Evolutionary conservation across 2,797 vertebrate genomes (phyloP), one percentile per base, ranked within the genome.

Genomic region (Lacerta agilis): DNA sequence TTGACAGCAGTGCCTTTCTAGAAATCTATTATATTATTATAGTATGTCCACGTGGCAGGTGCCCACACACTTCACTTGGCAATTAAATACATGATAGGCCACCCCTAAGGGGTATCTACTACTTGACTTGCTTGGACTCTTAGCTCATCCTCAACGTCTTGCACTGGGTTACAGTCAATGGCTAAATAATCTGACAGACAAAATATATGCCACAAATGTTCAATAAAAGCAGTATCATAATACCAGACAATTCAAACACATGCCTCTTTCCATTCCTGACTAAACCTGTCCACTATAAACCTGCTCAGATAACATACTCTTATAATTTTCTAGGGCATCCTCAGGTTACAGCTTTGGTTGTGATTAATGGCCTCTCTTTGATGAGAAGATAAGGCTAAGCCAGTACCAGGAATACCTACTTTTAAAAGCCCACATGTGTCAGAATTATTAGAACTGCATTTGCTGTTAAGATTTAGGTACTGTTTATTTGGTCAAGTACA

Each of bases 391-490:
- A 82, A 82, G 13, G 36, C 36, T 67, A 38, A 67, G 20, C 36
- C 7, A 17, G 27, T 41, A 45, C 75, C 27, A 43, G 13, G 27
- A 38, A 73, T 58, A 20, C 69, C n/a, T 73, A 6, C 13, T 38
- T 33, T 49, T 72, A 81, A 81, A 81, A 41, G 20, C 33, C 36
- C 27, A 36, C 23, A 41, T 66, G 36, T 81, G 10, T 6, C 45
- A 73, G 33, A 55, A 58, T 58, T 73, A 84, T 83, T 84, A 73
- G 88, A 86, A 93, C 91, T 88, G 91, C 10, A 93, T 92, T 89
- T 91, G 87, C 87, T 90, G 89, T 61, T 55, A 83, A 38, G 81
- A 92, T 66, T 92, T 86, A 82, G 91, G 81, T 82, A 84, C 87
- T 55, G 13, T 55, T 55, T 55, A 55, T 55, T 55, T 55, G 49